Evolutionary conservation across 1,140 invertebrate species (phyloP).

Genomic region (Drosophila athabasca): DNA sequence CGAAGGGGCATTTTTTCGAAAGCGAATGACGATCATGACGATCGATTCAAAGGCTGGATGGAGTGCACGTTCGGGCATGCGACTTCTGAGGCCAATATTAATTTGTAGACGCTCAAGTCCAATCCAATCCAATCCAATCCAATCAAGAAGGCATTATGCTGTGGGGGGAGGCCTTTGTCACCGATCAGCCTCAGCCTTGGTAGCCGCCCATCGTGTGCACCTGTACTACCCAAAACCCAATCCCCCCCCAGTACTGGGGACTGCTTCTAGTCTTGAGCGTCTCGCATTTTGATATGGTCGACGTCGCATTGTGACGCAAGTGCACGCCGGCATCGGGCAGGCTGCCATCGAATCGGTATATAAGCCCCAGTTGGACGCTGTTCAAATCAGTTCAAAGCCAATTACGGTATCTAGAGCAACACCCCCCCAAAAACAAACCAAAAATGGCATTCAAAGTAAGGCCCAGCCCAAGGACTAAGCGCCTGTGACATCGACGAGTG

Average conservation of each 20-base stretch:
- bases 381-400: slow-evolving; percentile 82
- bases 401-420: slow-evolving; percentile 82
- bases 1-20: slow-evolving; percentile 56
- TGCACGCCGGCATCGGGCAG: slow-evolving; percentile 65
- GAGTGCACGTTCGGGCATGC: slow-evolving; percentile 61
- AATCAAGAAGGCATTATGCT: slow-evolving; percentile 80
- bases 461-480: neutral
- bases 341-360: slow-evolving; percentile 68
- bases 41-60: slow-evolving; percentile 10
- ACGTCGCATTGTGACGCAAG: slow-evolving; percentile 69
- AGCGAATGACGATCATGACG: slow-evolving; percentile 56
- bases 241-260: neutral
- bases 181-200: slow-evolving; percentile 34
- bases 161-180: slow-evolving; percentile 42
- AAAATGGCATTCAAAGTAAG: slow-evolving; percentile 83
- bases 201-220: slow-evolving; percentile 22
- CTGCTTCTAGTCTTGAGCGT: slow-evolving; percentile 72
- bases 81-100: slow-evolving; percentile 77
- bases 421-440: slow-evolving; percentile 36
- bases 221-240: slow-evolving; percentile 9
- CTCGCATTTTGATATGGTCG: slow-evolving; percentile 68
- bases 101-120: slow-evolving; percentile 64
- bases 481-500: no score
- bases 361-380: slow-evolving; percentile 67
- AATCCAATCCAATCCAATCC: slow-evolving; percentile 51